Evolutionary conservation across 2,797 vertebrate genomes (phyloP).

Genomic region (Tauraco hartlaubi): DNA sequence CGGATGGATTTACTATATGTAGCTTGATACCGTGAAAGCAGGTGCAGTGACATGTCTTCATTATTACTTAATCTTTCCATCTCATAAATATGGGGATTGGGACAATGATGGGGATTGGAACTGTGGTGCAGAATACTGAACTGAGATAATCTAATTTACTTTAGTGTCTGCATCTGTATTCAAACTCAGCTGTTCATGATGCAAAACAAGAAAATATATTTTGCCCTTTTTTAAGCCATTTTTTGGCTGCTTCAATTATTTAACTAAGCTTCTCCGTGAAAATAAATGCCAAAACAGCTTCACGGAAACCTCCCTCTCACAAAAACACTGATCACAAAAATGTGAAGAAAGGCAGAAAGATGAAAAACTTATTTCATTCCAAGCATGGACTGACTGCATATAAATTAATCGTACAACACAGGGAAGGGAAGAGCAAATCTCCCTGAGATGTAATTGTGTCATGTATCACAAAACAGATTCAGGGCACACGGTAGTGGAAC

Average conservation of each 20-base stretch:
- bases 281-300: conserved; percentile 27
- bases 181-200: conserved; percentile 48
- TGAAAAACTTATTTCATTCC: conserved; percentile 38
- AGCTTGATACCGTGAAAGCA: conserved; percentile 29
- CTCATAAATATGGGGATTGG: conserved; percentile 31
- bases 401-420: conserved; percentile 38
- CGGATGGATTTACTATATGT: not conserved
- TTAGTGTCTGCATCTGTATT: conserved; percentile 57
- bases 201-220: conserved; percentile 44
- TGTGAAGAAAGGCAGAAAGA: not conserved
- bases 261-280: conserved; percentile 10
- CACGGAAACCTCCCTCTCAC: not conserved
- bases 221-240: not conserved
- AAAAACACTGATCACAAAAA: not conserved
- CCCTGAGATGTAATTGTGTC: conserved; percentile 3
- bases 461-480: conserved; percentile 37
- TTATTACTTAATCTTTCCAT: conserved; percentile 68
- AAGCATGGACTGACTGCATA: not conserved
- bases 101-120: conserved; percentile 32
- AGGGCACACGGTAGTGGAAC: not conserved
- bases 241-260: conserved; percentile 46
- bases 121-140: conserved; percentile 44
- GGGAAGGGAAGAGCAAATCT: conserved; percentile 25
- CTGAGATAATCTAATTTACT: conserved; percentile 54
- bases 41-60: conserved; percentile 63